Evolutionary conservation across 2,797 vertebrate genomes (phyloP), one percentile per base, ranked within the genome.

Genomic region (Tragelaphus eurycerus): DNA sequence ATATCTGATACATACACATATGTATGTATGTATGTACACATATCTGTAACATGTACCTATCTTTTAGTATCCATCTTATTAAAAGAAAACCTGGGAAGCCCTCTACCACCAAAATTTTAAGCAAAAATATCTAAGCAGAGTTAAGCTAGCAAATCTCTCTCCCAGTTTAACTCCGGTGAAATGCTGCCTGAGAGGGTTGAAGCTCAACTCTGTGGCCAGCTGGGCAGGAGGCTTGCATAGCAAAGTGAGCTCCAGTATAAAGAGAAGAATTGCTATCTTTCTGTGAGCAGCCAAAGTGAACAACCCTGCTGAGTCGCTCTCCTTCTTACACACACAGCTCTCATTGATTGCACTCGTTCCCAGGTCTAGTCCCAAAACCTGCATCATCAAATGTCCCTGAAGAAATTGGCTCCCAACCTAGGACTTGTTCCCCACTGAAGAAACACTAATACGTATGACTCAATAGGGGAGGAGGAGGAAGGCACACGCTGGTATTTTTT

Each of bases 301-400:
- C 50, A 52, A 23, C 62, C 82, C 62, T 48, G 23, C 67, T 9
- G 57, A 93, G 27, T 82, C 38, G 10, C 29, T 34, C 52, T 89
- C 60, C 84, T 38, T 64, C 74, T 31, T 60, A 25, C 23, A 90
- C 16, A 94, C 91, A 96, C 46, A 89, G 95, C 23, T 25, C 95
- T 86, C 92, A 87, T 3, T 95, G 92, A 98, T 43, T 81, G 54
- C 59, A 88, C 95, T 93, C 46, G 50, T 90, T 83, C 88, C 64
- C 19, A 54, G 52, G 57, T 64, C 84, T 57, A 7, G 50, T 93
- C 94, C 81, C 59, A 57, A 96, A 91, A 34, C 81, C 85, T 23
- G 4, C n/a, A 55, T 87, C 89, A 96, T 91, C 86, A 94, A 89
- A 95, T 21, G 64, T 67, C 79, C 89, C 95, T 96, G 62, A 92